These are phyloP conservation scores for Pyrocoelia pectoralis DNA, from an alignment of 2,888 invertebrate species.

Conservation along the genomic window DNA sequence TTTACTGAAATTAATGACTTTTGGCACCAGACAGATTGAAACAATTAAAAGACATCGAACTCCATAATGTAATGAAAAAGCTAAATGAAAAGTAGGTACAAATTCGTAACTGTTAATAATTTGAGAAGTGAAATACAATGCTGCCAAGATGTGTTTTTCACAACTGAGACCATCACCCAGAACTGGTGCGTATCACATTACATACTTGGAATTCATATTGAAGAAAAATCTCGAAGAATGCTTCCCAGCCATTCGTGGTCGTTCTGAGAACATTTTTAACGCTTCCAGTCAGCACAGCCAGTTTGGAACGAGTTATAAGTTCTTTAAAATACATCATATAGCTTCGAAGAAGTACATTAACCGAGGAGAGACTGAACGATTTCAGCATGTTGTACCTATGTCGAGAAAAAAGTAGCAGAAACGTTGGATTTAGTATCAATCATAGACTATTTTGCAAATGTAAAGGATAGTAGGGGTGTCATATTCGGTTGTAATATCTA, in stretches of 20 bases:
- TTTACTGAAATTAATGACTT: slow-evolving; percentile 1
- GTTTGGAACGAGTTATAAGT: not conserved
- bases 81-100: not conserved
- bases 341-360: not conserved
- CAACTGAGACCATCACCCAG: slow-evolving; percentile 4
- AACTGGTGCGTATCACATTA: slow-evolving; percentile 9
- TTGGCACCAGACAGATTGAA: slow-evolving; percentile 1
- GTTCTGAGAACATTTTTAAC: slow-evolving; percentile 9
- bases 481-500: no score
- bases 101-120: slow-evolving; percentile 4
- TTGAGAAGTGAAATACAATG: slow-evolving; percentile 5
- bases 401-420: no score
- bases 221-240: slow-evolving; percentile 4
- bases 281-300: slow-evolving; percentile 2
- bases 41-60: not conserved
- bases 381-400: no score
- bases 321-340: slow-evolving; percentile 2
- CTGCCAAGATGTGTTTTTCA: slow-evolving; percentile 4
- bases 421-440: no score
- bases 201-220: slow-evolving; percentile 9
- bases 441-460: no score
- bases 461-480: no score
- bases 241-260: not conserved
- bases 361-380: not conserved
- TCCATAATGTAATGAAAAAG: not conserved